These are phyloP conservation scores for Scolopax rusticola DNA, from an alignment of 2,797 vertebrate genomes.

Conservation along the genomic window DNA sequence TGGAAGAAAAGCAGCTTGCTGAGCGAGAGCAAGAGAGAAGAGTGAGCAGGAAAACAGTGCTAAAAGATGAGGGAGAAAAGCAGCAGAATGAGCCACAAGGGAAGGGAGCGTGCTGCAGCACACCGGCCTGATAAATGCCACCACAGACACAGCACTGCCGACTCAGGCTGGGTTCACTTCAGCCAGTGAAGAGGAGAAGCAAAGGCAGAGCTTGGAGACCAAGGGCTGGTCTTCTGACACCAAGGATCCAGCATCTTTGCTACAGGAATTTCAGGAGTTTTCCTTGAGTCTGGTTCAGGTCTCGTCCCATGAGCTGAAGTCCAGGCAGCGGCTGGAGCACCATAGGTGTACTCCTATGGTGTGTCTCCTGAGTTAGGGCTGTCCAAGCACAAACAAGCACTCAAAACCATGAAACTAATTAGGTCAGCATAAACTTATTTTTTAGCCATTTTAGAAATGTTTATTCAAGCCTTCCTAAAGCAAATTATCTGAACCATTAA, in stretches of 20 bases:
- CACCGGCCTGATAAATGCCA: neutral
- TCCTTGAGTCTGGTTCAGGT: neutral
- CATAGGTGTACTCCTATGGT: fast-evolving
- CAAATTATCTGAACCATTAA: neutral
- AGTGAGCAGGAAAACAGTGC: neutral
- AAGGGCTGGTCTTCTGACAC: neutral
- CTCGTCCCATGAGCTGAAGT: neutral
- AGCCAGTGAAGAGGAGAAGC: neutral
- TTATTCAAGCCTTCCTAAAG: neutral
- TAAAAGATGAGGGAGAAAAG: neutral
- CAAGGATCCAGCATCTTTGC: neutral
- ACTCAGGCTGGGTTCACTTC: neutral
- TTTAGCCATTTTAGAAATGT: neutral
- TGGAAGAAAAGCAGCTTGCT: slow-evolving; percentile 19
- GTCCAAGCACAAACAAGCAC: neutral
- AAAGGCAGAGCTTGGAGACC: neutral
- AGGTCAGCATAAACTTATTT: neutral
- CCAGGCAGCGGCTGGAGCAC: neutral
- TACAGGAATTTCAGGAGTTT: neutral
- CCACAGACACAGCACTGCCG: neutral
- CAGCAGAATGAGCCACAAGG: neutral
- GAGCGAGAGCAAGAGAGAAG: neutral
- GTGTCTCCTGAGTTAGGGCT: neutral
- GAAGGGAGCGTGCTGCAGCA: neutral
- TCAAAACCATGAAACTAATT: neutral